Evolutionary conservation across 2,888 invertebrate species (phyloP).

Genomic region (Dusona sp.): DNA sequence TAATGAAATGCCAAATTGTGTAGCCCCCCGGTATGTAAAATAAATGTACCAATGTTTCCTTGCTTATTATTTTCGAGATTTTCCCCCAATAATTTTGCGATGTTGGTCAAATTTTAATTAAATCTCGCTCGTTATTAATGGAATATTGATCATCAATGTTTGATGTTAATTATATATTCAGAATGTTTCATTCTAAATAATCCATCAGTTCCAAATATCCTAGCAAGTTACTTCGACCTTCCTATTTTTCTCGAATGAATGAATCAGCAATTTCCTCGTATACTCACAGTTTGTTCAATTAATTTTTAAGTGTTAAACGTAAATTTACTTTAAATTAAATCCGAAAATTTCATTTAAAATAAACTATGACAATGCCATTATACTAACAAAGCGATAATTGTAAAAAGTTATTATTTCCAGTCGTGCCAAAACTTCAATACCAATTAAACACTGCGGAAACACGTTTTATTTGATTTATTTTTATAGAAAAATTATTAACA

Average conservation of each 20-base stretch:
- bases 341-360: neutral
- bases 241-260: neutral
- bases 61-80: neutral
- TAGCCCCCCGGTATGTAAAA: neutral
- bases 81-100: neutral
- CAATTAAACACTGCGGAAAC: no score
- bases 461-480: neutral
- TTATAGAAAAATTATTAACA: neutral
- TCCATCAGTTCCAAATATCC: neutral
- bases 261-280: neutral
- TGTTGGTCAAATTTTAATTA: neutral
- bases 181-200: neutral
- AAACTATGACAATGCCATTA: neutral
- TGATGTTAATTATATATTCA: neutral
- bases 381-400: neutral
- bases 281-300: neutral
- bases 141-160: constrained; percentile 7
- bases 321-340: neutral
- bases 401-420: neutral
- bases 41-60: neutral
- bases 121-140: neutral
- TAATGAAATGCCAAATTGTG: neutral
- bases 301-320: neutral
- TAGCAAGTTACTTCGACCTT: neutral
- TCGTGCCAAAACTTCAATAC: neutral